A percentile compares a stretch with the other conserved stretches of the same genome.
These are phyloP conservation scores for Calyptommatus sinebrachiatus DNA, from an alignment of 2,113 vertebrate genomes.

Conservation along the genomic window DNA sequence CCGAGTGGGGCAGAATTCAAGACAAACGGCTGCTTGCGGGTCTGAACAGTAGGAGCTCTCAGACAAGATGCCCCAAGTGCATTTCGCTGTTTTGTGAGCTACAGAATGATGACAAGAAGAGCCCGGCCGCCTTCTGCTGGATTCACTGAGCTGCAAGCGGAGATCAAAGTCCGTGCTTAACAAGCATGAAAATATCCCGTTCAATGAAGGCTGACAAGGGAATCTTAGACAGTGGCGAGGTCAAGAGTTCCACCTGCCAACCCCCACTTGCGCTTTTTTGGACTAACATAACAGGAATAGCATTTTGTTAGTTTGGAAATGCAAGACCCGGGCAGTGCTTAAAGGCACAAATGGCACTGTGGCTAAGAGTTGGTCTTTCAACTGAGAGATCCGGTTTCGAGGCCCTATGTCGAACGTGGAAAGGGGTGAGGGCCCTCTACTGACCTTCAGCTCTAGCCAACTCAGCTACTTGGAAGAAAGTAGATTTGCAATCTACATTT, in stretches of 20 bases:
- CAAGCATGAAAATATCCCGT: conserved; percentile 38
- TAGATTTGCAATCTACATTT: too few species aligned
- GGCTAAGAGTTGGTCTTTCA: background rate
- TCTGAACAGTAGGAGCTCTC: background rate
- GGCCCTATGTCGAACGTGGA: too few species aligned
- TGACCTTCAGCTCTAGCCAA: too few species aligned
- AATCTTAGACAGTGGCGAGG: conserved; percentile 27
- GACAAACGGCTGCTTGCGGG: conserved; percentile 18
- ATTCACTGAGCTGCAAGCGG: background rate
- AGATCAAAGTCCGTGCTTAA: conserved; percentile 17
- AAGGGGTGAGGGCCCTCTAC: too few species aligned
- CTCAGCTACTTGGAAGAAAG: too few species aligned
- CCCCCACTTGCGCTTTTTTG: fast-evolving
- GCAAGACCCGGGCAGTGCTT: conserved; percentile 28
- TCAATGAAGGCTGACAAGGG: conserved; percentile 1
- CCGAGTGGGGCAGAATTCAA: background rate
- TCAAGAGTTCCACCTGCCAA: conserved; percentile 1
- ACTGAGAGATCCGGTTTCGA: too few species aligned
- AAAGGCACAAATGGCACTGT: background rate
- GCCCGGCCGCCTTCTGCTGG: conserved; percentile 16
- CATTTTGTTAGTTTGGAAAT: conserved; percentile 33
- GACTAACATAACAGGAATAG: background rate
- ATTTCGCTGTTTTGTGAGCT: conserved; percentile 10
- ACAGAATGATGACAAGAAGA: conserved; percentile 24
- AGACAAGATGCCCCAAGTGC: background rate